Percentiles rank a stretch among this genome's conserved stretches.
phyloP scores from a whole-genome alignment of 2,797 vertebrate species.

The Urocyon cinereoargenteus region DNA sequence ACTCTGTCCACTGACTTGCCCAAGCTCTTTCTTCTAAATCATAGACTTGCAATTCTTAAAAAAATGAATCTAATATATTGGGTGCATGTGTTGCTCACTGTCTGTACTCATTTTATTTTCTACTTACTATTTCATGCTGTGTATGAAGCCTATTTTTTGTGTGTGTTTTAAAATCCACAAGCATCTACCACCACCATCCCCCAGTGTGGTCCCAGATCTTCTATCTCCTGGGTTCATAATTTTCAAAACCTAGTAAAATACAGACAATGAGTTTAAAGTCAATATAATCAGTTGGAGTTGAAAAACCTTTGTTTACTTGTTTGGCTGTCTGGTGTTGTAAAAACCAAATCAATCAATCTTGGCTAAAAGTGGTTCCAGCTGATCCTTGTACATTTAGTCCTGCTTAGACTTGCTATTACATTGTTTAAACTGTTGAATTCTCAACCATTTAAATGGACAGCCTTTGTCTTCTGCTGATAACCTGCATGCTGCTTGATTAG shows the following conservation, averaged over 20 bases:
- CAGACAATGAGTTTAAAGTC: conserved; percentile 3
- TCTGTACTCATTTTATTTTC: background rate
- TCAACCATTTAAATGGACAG: background rate
- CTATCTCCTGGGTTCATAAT: conserved; percentile 13
- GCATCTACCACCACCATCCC: background rate
- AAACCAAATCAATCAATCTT: conserved; percentile 52
- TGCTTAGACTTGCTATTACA: background rate
- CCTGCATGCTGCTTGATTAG: background rate
- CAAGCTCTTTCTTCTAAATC: background rate
- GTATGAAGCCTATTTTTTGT: background rate
- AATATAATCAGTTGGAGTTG: background rate
- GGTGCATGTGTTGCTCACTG: background rate
- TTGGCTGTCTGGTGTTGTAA: background rate
- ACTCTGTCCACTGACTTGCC: background rate
- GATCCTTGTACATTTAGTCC: background rate
- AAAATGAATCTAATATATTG: background rate
- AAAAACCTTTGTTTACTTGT: conserved; percentile 60
- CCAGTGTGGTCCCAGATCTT: background rate
- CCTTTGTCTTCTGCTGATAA: background rate
- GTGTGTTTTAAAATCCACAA: background rate
- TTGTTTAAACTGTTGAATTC: conserved; percentile 18
- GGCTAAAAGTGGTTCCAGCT: conserved; percentile 57
- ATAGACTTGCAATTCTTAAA: background rate
- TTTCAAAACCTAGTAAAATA: conserved; percentile 37
- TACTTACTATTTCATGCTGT: background rate